A percentile compares a stretch with the other conserved stretches of the same genome.
phyloP scores from a whole-genome alignment of 2,113 vertebrate genomes.

The Aspidoscelis tigris region DNA sequence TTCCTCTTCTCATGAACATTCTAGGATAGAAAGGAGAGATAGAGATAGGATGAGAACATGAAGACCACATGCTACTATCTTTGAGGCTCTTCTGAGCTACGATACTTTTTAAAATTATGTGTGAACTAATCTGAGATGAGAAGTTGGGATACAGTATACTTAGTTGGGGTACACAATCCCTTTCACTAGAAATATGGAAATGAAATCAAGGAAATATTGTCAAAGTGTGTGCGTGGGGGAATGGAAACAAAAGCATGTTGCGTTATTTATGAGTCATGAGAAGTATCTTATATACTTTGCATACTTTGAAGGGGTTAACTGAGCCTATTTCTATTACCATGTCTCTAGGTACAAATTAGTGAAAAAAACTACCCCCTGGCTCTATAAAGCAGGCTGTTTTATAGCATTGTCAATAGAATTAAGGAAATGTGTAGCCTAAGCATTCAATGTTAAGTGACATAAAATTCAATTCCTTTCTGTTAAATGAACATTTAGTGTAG shows the following conservation, averaged over 20 bases:
- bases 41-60: no score
- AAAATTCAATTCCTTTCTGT: conserved; percentile 3
- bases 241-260: not conserved
- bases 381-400: conserved; percentile 7
- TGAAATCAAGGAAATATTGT: no score
- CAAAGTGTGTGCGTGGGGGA: no score
- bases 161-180: no score
- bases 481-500: not conserved
- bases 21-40: no score
- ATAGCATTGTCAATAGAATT: conserved; percentile 15
- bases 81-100: no score
- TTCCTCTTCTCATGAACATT: no score
- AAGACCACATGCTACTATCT: no score
- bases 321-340: not conserved
- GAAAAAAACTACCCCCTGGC: not conserved
- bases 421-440: not conserved
- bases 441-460: conserved; percentile 8
- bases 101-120: no score
- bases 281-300: not conserved
- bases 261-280: not conserved
- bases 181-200: no score
- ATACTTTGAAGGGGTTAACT: not conserved
- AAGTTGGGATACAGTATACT: no score
- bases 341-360: not conserved
- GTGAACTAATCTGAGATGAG: no score